Conservation (phyloP, 1,140 invertebrate genomes). For the Heliconius nattereri region DNA sequence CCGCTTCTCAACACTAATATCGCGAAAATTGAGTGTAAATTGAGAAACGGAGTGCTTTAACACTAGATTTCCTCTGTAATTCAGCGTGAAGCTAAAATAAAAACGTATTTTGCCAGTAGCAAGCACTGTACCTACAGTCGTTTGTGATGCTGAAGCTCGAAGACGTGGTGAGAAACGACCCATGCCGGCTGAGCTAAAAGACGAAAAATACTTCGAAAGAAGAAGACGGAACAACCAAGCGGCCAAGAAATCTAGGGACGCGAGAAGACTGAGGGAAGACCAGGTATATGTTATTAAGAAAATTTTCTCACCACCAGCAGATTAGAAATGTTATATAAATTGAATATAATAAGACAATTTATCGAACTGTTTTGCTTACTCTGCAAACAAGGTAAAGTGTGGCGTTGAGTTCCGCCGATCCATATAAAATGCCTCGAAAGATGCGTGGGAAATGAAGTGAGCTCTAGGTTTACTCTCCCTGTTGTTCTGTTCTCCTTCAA, state of each 20-base stretch:
- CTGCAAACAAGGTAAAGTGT: too few species aligned
- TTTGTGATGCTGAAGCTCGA: conserved; percentile 48
- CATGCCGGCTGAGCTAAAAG: conserved; percentile 92
- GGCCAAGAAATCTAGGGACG: conserved; percentile 94
- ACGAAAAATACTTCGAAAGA: conserved; percentile 94
- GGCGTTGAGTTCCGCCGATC: too few species aligned
- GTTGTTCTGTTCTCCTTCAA: too few species aligned
- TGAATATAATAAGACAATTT: too few species aligned
- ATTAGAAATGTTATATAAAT: background rate
- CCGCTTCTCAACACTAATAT: too few species aligned
- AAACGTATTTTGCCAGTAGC: background rate
- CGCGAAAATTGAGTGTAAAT: background rate
- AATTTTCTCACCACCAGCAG: background rate
- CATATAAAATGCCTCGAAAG: too few species aligned
- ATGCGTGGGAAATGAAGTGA: too few species aligned
- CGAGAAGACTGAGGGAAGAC: conserved; percentile 91
- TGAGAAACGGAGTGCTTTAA: background rate
- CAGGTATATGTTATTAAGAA: conserved; percentile 81
- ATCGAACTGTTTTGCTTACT: too few species aligned
- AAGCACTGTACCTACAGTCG: conserved; percentile 5
- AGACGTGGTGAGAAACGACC: conserved; percentile 92
- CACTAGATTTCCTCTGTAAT: background rate
- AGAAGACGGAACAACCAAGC: conserved; percentile 94
- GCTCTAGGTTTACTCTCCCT: too few species aligned
- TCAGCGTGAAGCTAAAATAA: background rate